Evolutionary conservation across 2,888 invertebrate genomes (phyloP).

Genomic region (Xylota sylvarum): DNA sequence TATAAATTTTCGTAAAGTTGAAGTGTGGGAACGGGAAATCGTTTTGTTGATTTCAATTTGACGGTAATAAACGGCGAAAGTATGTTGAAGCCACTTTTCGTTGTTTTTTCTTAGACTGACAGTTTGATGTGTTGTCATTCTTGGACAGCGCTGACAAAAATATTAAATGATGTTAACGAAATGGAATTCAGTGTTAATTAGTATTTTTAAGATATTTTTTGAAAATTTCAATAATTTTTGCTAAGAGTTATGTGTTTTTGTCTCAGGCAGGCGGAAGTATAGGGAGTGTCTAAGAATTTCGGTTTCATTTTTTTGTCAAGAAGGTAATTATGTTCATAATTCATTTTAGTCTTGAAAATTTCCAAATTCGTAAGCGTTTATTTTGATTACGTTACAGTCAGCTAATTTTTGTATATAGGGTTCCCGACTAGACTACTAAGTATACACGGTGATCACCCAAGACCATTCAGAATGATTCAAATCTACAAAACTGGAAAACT

Average conservation of each 20-base stretch:
- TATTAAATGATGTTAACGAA: conserved; percentile 18
- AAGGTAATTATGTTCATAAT: too few species aligned
- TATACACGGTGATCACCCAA: too few species aligned
- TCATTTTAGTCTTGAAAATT: too few species aligned
- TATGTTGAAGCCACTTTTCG: conserved; percentile 18
- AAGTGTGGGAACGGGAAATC: not conserved
- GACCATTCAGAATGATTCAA: too few species aligned
- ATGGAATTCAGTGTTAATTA: conserved; percentile 15
- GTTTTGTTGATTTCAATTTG: conserved; percentile 44
- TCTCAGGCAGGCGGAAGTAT: too few species aligned
- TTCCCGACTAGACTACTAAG: too few species aligned
- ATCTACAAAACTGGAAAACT: too few species aligned
- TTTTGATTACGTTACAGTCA: too few species aligned
- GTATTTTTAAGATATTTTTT: conserved; percentile 5
- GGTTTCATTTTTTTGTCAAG: too few species aligned
- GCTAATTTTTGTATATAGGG: too few species aligned
- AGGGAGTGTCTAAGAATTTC: too few species aligned
- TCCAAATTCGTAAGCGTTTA: too few species aligned
- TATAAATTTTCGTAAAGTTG: not conserved
- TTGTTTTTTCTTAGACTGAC: conserved; percentile 21
- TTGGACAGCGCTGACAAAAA: not conserved
- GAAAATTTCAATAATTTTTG: not conserved
- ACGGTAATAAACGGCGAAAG: conserved; percentile 10
- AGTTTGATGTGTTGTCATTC: conserved; percentile 41
- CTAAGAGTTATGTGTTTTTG: not conserved